Evolutionary conservation across 2,888 invertebrate genomes (phyloP), one percentile per base, ranked within the genome.

Genomic region (Quadriops clusia): DNA sequence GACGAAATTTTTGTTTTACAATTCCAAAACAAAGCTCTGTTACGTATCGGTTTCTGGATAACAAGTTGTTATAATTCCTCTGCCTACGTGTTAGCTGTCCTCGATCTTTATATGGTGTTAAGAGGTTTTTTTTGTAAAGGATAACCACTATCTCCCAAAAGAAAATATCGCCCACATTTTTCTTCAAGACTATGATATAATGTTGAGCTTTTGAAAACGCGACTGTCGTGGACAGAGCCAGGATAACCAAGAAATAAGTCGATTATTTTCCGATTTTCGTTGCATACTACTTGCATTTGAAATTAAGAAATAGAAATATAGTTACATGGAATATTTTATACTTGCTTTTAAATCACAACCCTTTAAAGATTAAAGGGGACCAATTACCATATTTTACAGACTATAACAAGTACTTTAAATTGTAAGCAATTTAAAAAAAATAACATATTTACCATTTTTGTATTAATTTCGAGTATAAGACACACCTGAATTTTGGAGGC

Each of bases 1-100:
- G 33, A 13, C 36, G 9, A 33, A 36, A 36, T 24, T 17, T 28
- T 36, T 36, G 36, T 16, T 36, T 36, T 14, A 33, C 12, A 6
- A 33, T 23, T 3, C 33, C 32, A 11, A 36, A 33, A 20, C 22
- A 28, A 15, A 33, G 33, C 26, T 36, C 30, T 8, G 26, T 25
- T n/a, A 34, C 17, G 20, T 34, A 34, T 24, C 30, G 20, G 16
- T 30, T 34, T 26, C 10, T 26, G 3, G 32, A 8, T 13, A 35
- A 10, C 18, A 23, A 27, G 11, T 23, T 5, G 28, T 35, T 32
- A 28, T 32, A 32, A 28, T 27, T 35, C n/a, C 13, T 5, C 28
- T 35, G 15, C 4, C 5, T n/a, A n/a, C 22, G 12, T 14, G 21
- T 33, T 21, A 33, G 20, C 11, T 33, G 11, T 7, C 33, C 29